Base-by-base conservation (phyloP, 2,888 invertebrate species). In the Hyalella azteca region DNA sequence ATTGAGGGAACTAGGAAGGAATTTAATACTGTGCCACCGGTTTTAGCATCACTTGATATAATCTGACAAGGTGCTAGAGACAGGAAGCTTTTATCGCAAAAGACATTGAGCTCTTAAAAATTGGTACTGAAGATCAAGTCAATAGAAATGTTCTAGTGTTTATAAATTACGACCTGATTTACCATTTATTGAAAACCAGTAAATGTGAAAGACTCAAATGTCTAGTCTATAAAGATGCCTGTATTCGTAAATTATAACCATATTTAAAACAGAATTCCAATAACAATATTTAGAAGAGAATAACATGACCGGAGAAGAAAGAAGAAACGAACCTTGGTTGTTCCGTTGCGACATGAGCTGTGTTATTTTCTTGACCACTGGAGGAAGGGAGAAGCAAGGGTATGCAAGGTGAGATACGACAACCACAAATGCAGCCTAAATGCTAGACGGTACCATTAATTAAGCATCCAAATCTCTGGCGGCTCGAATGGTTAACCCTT, bases 181-280 rank as follows among this genome's bases (percentile, higher is more conserved):
- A 49, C 15, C 15, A n/a, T n/a, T n/a, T 15, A 15, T 49, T 15
- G n/a, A 49, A 15, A 15, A n/a, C n/a, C n/a, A 60, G 22, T 22
- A 60, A 26, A 60, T 60, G 22, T 13, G 22, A 60, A 13, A 15
- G 22, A 60, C 13, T 60, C 66, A 60, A 13, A 19, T 19, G 15
- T 19, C 39, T 48, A 76, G 76, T 39, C 48, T 76, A 45, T 45
- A 39, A 36, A 73, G 73, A 73, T 73, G 73, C 73, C 36, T 22
- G 36, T n/a, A 11, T 19, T 36, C n/a, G 19, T 40, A 73, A 22
- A 9, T 9, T 36, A 40, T 22, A 11, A 29, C n/a, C 39, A 29
- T n/a, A 66, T 3, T 13, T 13, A 66, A 66, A 22, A 36, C 13
- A 13, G 29, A 22, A n/a, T 5, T n/a, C 11, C n/a, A 45, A 15